Evolutionary conservation across 2,113 vertebrate species (phyloP).

Genomic region (Campylorhamphus procurvoides): DNA sequence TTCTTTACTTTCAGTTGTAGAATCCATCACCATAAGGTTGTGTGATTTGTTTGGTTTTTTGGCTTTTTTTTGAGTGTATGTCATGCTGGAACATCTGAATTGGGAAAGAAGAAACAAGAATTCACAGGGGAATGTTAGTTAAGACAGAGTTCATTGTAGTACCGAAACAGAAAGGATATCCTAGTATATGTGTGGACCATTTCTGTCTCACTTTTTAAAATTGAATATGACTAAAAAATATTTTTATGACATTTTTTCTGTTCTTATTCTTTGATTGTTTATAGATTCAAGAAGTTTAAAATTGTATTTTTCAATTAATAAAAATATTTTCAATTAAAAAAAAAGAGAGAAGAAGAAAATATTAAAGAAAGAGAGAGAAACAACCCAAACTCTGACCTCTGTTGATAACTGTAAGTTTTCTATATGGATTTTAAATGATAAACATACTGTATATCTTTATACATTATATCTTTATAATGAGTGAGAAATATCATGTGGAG

Average conservation of each 20-base stretch:
- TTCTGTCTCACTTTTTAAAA: background rate
- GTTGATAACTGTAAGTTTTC: background rate
- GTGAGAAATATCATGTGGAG: background rate
- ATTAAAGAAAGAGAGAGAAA: background rate
- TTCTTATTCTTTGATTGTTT: fast-evolving
- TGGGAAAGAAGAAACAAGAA: background rate
- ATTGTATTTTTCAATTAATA: background rate
- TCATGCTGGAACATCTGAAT: background rate
- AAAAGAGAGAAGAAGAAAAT: fast-evolving
- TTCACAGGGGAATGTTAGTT: background rate
- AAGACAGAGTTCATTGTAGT: background rate
- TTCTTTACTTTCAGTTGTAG: background rate
- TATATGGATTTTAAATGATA: background rate
- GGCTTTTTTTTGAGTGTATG: background rate
- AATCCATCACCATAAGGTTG: background rate
- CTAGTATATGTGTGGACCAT: background rate
- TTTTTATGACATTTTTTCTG: background rate
- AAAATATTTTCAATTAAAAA: background rate
- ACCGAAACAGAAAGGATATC: background rate
- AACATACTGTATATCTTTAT: background rate
- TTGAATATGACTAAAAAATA: background rate
- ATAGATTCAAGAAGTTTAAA: background rate
- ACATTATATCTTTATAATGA: background rate
- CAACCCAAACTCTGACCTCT: background rate
- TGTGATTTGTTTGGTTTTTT: background rate